Base-by-base conservation (phyloP, 92 coral and sea anemone genomes). In the Parazoanthus darwini region DNA sequence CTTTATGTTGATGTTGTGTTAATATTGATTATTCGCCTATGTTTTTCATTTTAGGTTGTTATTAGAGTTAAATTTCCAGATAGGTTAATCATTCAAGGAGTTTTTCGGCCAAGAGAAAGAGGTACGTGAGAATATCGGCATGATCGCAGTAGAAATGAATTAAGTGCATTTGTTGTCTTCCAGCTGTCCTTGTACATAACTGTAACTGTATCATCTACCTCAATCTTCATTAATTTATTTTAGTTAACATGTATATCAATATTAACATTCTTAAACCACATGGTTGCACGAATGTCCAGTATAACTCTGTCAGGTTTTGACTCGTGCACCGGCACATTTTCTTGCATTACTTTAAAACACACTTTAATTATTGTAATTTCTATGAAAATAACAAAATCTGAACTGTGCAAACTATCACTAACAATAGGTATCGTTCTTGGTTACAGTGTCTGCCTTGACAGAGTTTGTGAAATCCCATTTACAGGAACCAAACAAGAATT, bases 41-140 rank as follows among this genome's bases (percentile, higher is more conserved):
- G 44, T 77, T 77, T 10, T 4, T 77, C 8, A 20, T 79, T 86
- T 16, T 82, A 97, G 99, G 97, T 97, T 82, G 98, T 96, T 56
- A 92, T 97, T 81, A 94, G 99, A 72, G 88, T 97, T 3, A 94
- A 97, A 85, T 95, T 97, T 77, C 99, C 99, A 1, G 96, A 97
- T 89, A 93, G 96, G 82, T 83, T 91, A 22, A 92, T 93, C 25
- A 82, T 97, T 48, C 99, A 97, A 88, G 99, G 98, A 16, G 91
- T 97, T 72, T 97, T 97, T 86, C 88, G 97, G 80, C 99, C 99
- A 44, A 90, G 90, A 78, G 99, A 97, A 84, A 97, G 90, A 91
- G 97, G 99, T 97, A 89, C 10, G 10, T 23, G 11, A n/a, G 11
- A 38, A 37, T 33, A 43, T 36, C 26, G 1, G 5, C 9, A 26